These are phyloP conservation scores for Notamacropus eugenii DNA, from an alignment of 2,797 vertebrate species.

Conservation along the genomic window DNA sequence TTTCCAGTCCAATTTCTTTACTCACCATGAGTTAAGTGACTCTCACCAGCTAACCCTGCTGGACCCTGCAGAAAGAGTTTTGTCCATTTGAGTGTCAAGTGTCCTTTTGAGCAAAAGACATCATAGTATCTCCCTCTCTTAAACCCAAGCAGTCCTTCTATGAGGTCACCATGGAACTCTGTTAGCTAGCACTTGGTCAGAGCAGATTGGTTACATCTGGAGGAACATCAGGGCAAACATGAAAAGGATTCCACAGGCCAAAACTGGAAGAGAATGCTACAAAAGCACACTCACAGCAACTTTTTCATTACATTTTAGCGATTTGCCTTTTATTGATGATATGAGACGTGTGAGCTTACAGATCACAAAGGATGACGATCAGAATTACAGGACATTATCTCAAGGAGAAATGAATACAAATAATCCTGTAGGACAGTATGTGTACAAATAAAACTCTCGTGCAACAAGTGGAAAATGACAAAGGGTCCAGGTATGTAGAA, in stretches of 20 bases:
- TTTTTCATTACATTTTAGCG: constrained; percentile 34
- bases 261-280: constrained; percentile 45
- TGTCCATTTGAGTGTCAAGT: not conserved
- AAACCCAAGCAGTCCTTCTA: constrained; percentile 24
- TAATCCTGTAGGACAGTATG: not conserved
- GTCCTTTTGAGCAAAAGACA: not conserved
- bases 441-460: not conserved
- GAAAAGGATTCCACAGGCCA: constrained; percentile 41
- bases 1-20: constrained; percentile 6
- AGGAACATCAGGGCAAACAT: constrained; percentile 15
- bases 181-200: not conserved
- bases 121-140: not conserved
- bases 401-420: constrained; percentile 29
- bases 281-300: constrained; percentile 53
- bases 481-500: not conserved
- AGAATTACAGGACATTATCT: constrained; percentile 15
- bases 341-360: constrained; percentile 24
- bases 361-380: not conserved
- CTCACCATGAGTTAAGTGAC: constrained; percentile 43
- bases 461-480: not conserved
- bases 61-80: not conserved
- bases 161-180: constrained; percentile 49
- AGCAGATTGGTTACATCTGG: constrained; percentile 23
- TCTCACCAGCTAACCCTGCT: constrained; percentile 16
- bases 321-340: constrained; percentile 53